Evolutionary conservation across 2,888 invertebrate genomes (phyloP).

Genomic region (Pedicia rivosa): DNA sequence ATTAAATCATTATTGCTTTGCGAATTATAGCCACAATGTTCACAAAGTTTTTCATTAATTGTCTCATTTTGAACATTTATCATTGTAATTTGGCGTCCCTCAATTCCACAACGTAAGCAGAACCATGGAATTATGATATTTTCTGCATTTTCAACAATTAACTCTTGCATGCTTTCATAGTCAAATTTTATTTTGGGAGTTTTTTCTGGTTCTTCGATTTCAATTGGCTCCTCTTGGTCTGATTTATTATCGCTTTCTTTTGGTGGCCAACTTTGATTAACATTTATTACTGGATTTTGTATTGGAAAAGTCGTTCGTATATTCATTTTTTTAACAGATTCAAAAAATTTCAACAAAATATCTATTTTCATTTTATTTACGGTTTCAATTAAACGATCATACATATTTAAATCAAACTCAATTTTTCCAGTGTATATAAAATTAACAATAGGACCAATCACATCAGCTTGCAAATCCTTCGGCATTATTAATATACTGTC

Average conservation of each 20-base stretch:
- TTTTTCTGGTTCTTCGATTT: slow-evolving; percentile 8
- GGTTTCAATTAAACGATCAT: slow-evolving; percentile 56
- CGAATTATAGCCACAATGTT: slow-evolving; percentile 69
- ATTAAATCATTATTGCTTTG: slow-evolving; percentile 53
- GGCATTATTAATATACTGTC: slow-evolving; percentile 63
- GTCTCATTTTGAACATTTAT: slow-evolving; percentile 64
- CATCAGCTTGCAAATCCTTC: slow-evolving; percentile 56
- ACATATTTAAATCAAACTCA: slow-evolving; percentile 60
- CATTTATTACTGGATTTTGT: slow-evolving; percentile 10
- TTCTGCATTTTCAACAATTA: slow-evolving; percentile 42
- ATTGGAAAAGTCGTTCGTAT: too few species aligned
- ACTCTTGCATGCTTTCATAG: slow-evolving; percentile 41
- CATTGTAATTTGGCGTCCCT: slow-evolving; percentile 51
- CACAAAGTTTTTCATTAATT: slow-evolving; percentile 61
- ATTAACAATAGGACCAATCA: slow-evolving; percentile 58
- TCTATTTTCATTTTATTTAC: slow-evolving; percentile 77
- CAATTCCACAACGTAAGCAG: slow-evolving; percentile 57
- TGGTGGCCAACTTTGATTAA: too few species aligned
- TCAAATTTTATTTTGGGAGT: slow-evolving; percentile 37
- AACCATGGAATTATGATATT: slow-evolving; percentile 63
- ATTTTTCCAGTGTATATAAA: slow-evolving; percentile 82
- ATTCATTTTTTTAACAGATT: slow-evolving; percentile 51
- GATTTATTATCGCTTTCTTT: too few species aligned
- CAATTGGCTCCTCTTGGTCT: slow-evolving; percentile 3
- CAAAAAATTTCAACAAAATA: slow-evolving; percentile 62